Conservation (phyloP, 2,888 invertebrate genomes). For the Ditula angustiorana region DNA sequence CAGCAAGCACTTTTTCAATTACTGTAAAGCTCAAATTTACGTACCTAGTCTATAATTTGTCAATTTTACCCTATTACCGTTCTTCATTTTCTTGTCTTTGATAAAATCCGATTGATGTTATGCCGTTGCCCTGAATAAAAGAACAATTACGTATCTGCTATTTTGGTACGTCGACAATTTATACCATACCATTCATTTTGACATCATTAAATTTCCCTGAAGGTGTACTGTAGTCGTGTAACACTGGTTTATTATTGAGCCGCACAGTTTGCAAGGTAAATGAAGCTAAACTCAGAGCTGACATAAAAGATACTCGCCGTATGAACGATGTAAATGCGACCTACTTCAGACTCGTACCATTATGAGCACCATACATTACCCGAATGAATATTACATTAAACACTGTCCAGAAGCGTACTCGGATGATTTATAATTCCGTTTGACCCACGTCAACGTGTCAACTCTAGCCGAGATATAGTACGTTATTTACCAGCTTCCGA, state of each 20-base stretch:
- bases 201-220: not conserved
- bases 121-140: constrained; percentile 6
- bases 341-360: constrained; percentile 56
- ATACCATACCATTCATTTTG: not conserved
- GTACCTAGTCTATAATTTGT: constrained; percentile 62
- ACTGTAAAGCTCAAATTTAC: constrained; percentile 50
- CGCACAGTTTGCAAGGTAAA: constrained; percentile 25
- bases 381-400: constrained; percentile 64
- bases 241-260: no score
- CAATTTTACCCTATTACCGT: constrained; percentile 48
- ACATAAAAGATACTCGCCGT: constrained; percentile 20
- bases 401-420: constrained; percentile 54
- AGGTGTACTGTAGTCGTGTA: no score
- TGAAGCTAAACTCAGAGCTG: constrained; percentile 19
- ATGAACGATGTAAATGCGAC: constrained; percentile 54
- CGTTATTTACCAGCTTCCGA: constrained; percentile 35
- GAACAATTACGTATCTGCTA: not conserved
- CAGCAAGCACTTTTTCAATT: constrained; percentile 61
- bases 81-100: constrained; percentile 46
- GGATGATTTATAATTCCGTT: constrained; percentile 68
- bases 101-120: constrained; percentile 33
- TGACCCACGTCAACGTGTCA: constrained; percentile 52
- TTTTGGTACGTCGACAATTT: constrained; percentile 15
- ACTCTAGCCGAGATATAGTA: constrained; percentile 32
- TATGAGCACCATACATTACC: constrained; percentile 55